These are phyloP conservation scores for Botrylloides violaceus DNA, from an alignment of 23 tunicate species.

Conservation along the genomic window DNA sequence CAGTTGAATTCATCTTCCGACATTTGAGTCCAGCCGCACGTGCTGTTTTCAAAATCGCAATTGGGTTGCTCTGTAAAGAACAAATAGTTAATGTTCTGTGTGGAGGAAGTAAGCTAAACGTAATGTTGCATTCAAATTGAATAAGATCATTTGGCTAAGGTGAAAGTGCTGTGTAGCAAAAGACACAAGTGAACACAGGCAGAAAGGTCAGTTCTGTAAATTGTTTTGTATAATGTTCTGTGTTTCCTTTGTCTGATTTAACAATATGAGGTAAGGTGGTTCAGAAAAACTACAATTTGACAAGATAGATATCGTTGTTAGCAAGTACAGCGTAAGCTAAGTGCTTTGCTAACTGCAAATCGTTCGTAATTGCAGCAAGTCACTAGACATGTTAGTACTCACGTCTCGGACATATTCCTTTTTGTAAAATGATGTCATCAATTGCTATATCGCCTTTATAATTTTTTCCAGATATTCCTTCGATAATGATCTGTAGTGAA, in stretches of 20 bases:
- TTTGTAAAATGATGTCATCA: slow-evolving; percentile 49
- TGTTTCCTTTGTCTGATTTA: not conserved
- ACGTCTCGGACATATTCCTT: slow-evolving; percentile 31
- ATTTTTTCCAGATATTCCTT: slow-evolving; percentile 76
- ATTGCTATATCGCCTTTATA: slow-evolving; percentile 87
- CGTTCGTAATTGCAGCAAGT: too few relatives aligned
- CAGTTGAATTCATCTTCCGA: slow-evolving; percentile 67
- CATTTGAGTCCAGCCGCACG: slow-evolving; percentile 85
- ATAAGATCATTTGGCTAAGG: too few relatives aligned
- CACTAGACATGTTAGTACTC: not conserved
- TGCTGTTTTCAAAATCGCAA: slow-evolving; percentile 74
- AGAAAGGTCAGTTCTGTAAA: not conserved
- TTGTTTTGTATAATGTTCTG: not conserved
- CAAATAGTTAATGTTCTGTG: too few relatives aligned
- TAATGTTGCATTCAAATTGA: too few relatives aligned
- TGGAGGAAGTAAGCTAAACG: too few relatives aligned
- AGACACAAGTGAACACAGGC: not conserved
- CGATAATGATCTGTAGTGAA: slow-evolving; percentile 61
- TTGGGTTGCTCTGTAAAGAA: slow-evolving; percentile 43
- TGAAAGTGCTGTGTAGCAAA: too few relatives aligned
- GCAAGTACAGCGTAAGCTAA: not conserved
- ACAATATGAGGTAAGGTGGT: not conserved
- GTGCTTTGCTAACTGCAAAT: too few relatives aligned
- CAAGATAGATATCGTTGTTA: not conserved
- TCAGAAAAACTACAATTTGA: not conserved